These are phyloP conservation scores for Scopus umbretta DNA, from an alignment of 2,113 vertebrate species.

Conservation along the genomic window DNA sequence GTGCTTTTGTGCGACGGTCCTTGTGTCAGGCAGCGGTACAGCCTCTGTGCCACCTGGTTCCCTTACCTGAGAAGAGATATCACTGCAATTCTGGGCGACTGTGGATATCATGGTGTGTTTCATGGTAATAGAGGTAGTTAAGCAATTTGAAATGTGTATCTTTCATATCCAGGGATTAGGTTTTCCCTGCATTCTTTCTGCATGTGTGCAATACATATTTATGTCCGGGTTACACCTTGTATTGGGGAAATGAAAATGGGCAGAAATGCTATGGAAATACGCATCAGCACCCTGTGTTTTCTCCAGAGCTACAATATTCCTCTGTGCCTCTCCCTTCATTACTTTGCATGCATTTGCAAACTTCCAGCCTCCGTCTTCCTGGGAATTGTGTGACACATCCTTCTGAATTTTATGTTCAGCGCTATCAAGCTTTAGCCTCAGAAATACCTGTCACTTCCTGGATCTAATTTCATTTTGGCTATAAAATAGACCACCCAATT, in stretches of 20 bases:
- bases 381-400: background rate
- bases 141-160: background rate
- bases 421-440: background rate
- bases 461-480: conserved; percentile 46
- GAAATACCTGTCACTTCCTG: conserved; percentile 61
- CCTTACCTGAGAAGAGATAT: background rate
- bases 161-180: background rate
- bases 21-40: accelerated
- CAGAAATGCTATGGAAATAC: background rate
- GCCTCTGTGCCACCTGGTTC: background rate
- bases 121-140: background rate
- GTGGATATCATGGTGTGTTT: background rate
- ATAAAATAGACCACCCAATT: conserved; percentile 46
- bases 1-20: accelerated
- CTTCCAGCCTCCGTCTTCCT: background rate
- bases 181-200: background rate
- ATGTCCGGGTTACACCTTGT: accelerated
- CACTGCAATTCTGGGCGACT: background rate
- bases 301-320: background rate
- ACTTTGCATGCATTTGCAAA: background rate
- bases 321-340: background rate
- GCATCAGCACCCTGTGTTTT: background rate
- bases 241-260: background rate
- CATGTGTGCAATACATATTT: background rate
- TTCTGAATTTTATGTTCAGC: background rate